A percentile compares a stretch with the other conserved stretches of the same genome.
Evolutionary conservation across 1,140 invertebrate species (phyloP).

Genomic region (Formica selysi): DNA sequence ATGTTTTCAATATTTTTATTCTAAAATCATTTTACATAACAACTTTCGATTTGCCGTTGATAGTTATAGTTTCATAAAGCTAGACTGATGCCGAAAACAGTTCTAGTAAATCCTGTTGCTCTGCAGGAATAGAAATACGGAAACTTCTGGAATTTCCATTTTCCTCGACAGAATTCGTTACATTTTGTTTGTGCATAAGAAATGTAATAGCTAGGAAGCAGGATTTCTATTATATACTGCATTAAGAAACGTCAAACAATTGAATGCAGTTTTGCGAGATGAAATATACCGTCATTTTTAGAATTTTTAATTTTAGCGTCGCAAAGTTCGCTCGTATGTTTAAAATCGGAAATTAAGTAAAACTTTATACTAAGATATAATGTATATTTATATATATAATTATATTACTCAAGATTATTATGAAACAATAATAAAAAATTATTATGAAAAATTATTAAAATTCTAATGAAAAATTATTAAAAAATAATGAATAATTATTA

Average conservation of each 20-base stretch:
- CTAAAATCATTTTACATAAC: constrained; percentile 8
- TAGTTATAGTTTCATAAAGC: constrained; percentile 41
- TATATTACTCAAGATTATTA: too few relatives aligned
- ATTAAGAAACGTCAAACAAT: constrained; percentile 6
- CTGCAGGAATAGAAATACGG: constrained; percentile 22
- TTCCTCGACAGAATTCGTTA: constrained; percentile 25
- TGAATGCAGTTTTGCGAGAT: background rate
- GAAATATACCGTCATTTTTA: background rate
- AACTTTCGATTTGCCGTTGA: constrained; percentile 18
- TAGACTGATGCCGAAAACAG: background rate
- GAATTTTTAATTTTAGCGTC: too few relatives aligned
- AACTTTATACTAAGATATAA: too few relatives aligned
- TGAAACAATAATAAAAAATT: too few relatives aligned
- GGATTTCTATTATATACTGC: background rate
- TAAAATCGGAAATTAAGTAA: too few relatives aligned
- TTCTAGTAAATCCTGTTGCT: constrained; percentile 8
- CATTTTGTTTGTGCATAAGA: constrained; percentile 20
- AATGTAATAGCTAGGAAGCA: background rate
- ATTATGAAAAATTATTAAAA: too few relatives aligned
- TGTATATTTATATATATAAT: too few relatives aligned
- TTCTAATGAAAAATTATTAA: too few relatives aligned
- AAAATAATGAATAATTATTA: too few relatives aligned
- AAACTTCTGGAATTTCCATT: constrained; percentile 44
- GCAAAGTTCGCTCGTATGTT: too few relatives aligned
- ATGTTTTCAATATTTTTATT: background rate